Evolutionary conservation across 1,140 invertebrate species (phyloP), one percentile per base, ranked within the genome.

Genomic region (Brachionus manjavacas): DNA sequence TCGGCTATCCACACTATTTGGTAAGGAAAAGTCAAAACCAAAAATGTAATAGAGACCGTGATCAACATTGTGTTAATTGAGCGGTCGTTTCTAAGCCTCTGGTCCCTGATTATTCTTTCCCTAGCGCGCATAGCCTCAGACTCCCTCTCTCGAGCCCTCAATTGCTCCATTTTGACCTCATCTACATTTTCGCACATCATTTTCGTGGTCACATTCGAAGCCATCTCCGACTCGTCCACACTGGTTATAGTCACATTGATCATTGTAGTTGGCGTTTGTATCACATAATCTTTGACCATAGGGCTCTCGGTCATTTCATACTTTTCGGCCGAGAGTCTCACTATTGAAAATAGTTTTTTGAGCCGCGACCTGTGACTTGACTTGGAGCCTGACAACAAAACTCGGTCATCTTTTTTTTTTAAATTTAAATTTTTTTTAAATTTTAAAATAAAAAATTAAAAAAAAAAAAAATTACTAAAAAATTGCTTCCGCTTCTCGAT

Each of bases 11-110:
- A 81, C 0, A 39, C 79, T 25, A 81, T 43, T 46, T 81, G 79
- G 52, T 81, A 81, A 7, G 79, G 79, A 81, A 81, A 81, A n/a
- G 79, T 81, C 16, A 81, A 35, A 2, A 39, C 25, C 25, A 81
- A 35, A 35, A 81, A 81, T 12, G 79, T 64, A 35, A 81, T 68
- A 23, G 79, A 81, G 0, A 81, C 64, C 14, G 64, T 60, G 3
- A 81, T 81, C 12, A 81, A 55, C 49, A 81, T 64, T 41, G 60
- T 64, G 31, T 81, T 81, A 14, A 81, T 81, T 25, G 79, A 81
- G 6, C 64, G 79, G 35, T 81, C 79, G 16, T 81, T 81, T 43
- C 35, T 81, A 3, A 81, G 35, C 8, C 79, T 4, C 35, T 64
- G 49, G 64, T 64, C 35, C 11, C 41, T 23, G 11, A 64, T 81